Evolutionary conservation across 92 coral and sea anemone genomes (phyloP).

Genomic region (Ricordea florida): DNA sequence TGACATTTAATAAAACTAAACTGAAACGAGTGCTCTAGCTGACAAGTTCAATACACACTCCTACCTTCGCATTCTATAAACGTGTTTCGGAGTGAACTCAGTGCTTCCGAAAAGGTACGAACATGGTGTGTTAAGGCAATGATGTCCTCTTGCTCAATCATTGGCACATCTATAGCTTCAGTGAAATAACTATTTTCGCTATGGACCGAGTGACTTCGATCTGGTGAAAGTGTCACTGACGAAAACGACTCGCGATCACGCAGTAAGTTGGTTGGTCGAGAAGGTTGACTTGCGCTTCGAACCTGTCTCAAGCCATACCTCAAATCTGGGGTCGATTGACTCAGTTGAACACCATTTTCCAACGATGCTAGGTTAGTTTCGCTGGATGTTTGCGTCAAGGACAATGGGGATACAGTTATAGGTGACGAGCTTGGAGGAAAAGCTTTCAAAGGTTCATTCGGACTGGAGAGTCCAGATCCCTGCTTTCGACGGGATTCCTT

Average conservation of each 20-base stretch:
- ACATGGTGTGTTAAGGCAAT: constrained; percentile 90
- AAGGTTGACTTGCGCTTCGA: constrained; percentile 26
- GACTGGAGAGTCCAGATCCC: background rate
- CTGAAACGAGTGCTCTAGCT: background rate
- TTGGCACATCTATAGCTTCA: constrained; percentile 87
- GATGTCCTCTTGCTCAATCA: constrained; percentile 96
- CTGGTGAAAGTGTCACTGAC: constrained; percentile 53
- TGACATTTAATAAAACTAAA: constrained; percentile 7
- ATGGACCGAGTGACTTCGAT: constrained; percentile 90
- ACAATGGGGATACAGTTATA: constrained; percentile 24
- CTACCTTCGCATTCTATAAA: constrained; percentile 87
- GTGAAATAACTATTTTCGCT: constrained; percentile 80
- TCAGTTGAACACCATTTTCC: constrained; percentile 22
- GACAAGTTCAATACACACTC: background rate
- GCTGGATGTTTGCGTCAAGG: constrained; percentile 7
- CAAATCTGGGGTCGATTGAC: constrained; percentile 35
- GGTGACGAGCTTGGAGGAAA: background rate
- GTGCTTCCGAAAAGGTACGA: constrained; percentile 89
- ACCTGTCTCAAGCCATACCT: constrained; percentile 23
- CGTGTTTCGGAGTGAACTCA: constrained; percentile 79
- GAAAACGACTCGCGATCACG: constrained; percentile 73
- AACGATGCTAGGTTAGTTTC: background rate
- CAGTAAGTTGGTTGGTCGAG: constrained; percentile 23
- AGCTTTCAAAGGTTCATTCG: background rate
- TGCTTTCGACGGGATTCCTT: constrained; percentile 60